Percentiles rank a stretch among this genome's conserved stretches.
phyloP scores from a whole-genome alignment of 2,888 invertebrate species.

The Volucella zonaria region DNA sequence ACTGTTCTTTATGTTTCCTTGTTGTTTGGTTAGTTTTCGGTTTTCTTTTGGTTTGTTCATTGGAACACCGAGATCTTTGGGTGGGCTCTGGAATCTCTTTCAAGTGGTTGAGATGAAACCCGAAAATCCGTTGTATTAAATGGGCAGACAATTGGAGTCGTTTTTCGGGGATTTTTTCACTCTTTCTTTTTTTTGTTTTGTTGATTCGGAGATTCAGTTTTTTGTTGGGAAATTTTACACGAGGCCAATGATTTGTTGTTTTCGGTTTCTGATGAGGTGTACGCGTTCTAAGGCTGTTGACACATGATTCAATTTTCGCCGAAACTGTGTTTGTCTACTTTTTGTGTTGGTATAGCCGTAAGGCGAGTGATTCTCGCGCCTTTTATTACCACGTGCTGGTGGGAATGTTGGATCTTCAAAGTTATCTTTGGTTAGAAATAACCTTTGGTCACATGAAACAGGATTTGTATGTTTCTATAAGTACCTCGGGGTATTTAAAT shows the following conservation, averaged over 20 bases:
- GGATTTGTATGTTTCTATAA: background rate
- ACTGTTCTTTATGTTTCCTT: slow-evolving; percentile 10
- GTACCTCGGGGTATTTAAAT: background rate
- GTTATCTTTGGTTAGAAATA: slow-evolving; percentile 6
- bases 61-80: slow-evolving; percentile 35
- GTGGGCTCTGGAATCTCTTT: slow-evolving; percentile 46
- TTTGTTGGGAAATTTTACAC: slow-evolving; percentile 35
- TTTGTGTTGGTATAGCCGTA: background rate
- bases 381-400: slow-evolving; percentile 30
- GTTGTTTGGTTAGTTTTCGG: slow-evolving; percentile 29
- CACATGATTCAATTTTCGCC: slow-evolving; percentile 49
- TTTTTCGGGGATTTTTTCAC: slow-evolving; percentile 3
- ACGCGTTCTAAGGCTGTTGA: slow-evolving; percentile 53
- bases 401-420: background rate
- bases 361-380: slow-evolving; percentile 18
- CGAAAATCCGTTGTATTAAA: slow-evolving; percentile 45
- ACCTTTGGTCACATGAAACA: background rate
- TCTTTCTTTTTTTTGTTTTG: slow-evolving; percentile 6
- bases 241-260: slow-evolving; percentile 53
- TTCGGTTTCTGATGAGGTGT: slow-evolving; percentile 35
- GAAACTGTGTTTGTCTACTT: slow-evolving; percentile 3
- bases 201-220: background rate
- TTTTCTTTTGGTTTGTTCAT: slow-evolving; percentile 21
- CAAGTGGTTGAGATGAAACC: slow-evolving; percentile 35
- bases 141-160: slow-evolving; percentile 42